These are phyloP conservation scores for Sciurus vulgaris DNA, from an alignment of 2,797 vertebrate genomes.

Conservation along the genomic window DNA sequence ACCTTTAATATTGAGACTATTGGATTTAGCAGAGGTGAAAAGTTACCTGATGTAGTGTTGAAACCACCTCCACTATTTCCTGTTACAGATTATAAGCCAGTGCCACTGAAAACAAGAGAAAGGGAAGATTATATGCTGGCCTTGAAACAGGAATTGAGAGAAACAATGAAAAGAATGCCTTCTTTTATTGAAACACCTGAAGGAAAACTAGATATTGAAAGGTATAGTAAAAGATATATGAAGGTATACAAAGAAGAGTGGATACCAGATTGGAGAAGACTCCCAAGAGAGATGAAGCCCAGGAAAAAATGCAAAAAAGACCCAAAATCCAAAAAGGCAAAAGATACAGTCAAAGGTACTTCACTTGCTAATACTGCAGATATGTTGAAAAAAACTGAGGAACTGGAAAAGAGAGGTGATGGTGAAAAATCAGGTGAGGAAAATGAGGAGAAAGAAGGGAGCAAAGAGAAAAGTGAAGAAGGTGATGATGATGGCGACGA, in stretches of 20 bases:
- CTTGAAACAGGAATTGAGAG: slow-evolving; percentile 95
- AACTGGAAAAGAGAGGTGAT: slow-evolving; percentile 92
- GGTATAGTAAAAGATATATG: too few species aligned
- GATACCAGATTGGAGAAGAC: too few species aligned
- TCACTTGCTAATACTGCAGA: too few species aligned
- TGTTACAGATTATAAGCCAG: slow-evolving; percentile 93
- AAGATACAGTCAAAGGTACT: too few species aligned
- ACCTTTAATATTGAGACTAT: slow-evolving; percentile 93
- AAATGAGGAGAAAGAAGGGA: slow-evolving; percentile 87
- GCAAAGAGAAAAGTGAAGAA: slow-evolving; percentile 82
- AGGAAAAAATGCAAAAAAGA: too few species aligned
- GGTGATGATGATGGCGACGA: slow-evolving; percentile 88
- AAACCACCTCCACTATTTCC: slow-evolving; percentile 92
- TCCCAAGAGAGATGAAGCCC: too few species aligned
- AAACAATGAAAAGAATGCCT: slow-evolving; percentile 91
- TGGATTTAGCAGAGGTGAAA: slow-evolving; percentile 92
- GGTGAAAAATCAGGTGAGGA: slow-evolving; percentile 93
- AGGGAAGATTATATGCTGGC: slow-evolving; percentile 94
- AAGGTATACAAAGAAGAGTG: too few species aligned
- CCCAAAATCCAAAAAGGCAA: too few species aligned
- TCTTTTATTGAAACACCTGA: slow-evolving; percentile 90
- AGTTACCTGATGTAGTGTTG: slow-evolving; percentile 90
- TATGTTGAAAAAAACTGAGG: slow-evolving; percentile 83
- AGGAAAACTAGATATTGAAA: slow-evolving; percentile 84
- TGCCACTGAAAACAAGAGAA: slow-evolving; percentile 92